Conservation (phyloP, 2,113 vertebrate species). For the crab-eating macaque (Macaca fascicularis) region DNA sequence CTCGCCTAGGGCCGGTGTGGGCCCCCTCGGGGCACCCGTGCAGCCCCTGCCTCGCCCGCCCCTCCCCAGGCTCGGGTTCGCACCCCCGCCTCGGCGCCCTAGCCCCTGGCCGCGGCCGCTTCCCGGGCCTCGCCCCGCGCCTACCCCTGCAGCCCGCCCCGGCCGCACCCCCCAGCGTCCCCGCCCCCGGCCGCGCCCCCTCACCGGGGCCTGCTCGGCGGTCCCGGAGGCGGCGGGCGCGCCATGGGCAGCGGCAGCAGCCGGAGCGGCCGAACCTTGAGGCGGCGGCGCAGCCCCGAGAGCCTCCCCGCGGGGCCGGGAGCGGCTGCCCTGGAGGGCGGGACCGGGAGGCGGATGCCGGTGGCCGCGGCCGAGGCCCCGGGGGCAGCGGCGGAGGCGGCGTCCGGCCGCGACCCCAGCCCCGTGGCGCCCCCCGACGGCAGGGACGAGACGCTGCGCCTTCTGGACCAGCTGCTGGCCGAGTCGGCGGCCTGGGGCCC, state of each 20-base stretch:
- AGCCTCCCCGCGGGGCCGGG: neutral
- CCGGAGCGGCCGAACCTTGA: slow-evolving; percentile 70
- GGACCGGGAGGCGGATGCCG: neutral
- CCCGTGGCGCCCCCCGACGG: slow-evolving; percentile 36
- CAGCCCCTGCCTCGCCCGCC: no score
- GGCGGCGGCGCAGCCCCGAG: slow-evolving; percentile 45
- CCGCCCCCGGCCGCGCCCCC: no score
- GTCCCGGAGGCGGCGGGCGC: neutral
- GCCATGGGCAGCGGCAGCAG: slow-evolving; percentile 84
- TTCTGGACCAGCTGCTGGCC: slow-evolving; percentile 76
- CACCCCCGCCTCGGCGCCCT: neutral
- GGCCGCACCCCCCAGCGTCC: no score
- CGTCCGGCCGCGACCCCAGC: neutral
- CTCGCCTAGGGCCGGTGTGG: no score
- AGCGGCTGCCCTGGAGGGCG: neutral
- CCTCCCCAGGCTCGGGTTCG: neutral
- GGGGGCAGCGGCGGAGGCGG: neutral
- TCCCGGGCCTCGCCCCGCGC: neutral
- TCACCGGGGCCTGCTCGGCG: neutral
- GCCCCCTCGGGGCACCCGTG: no score
- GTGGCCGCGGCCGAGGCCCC: neutral
- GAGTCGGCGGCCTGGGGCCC: slow-evolving; percentile 68
- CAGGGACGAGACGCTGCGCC: slow-evolving; percentile 66
- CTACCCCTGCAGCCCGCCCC: neutral
- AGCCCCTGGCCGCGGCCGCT: neutral